Conservation (phyloP, 2,113 vertebrate genomes). For the Cryptomyrus ogoouensis region DNA sequence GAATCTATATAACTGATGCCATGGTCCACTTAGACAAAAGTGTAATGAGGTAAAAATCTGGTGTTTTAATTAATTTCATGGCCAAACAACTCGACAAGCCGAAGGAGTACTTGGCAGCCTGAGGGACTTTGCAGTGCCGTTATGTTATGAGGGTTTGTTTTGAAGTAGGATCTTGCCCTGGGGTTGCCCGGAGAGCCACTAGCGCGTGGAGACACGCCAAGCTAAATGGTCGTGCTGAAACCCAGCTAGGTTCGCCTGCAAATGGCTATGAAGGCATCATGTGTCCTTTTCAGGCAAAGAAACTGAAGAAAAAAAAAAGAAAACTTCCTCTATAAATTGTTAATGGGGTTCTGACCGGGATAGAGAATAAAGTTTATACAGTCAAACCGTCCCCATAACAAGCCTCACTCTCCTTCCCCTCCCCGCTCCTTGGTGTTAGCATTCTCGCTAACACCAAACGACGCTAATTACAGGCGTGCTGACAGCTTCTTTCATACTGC, state of each 20-base stretch:
- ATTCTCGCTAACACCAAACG: not conserved
- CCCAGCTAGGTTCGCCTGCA: slow-evolving; percentile 38
- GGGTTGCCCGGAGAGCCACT: slow-evolving; percentile 30
- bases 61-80: not conserved
- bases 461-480: slow-evolving; percentile 53
- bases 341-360: slow-evolving; percentile 48
- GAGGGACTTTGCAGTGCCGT: slow-evolving; percentile 18
- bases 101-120: not conserved
- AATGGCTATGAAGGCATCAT: slow-evolving; percentile 44
- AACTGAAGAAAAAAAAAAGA: slow-evolving; percentile 33
- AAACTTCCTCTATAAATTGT: slow-evolving; percentile 50
- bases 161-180: slow-evolving; percentile 49
- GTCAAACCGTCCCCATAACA: slow-evolving; percentile 49
- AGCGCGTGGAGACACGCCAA: not conserved
- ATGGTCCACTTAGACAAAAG: slow-evolving; percentile 3
- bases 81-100: not conserved
- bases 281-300: slow-evolving; percentile 31
- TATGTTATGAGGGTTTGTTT: slow-evolving; percentile 38
- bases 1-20: not conserved
- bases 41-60: not conserved
- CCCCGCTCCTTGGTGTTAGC: not conserved
- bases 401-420: slow-evolving; percentile 32
- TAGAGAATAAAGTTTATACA: slow-evolving; percentile 53
- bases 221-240: slow-evolving; percentile 33
- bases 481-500: slow-evolving; percentile 23